Percentiles rank a stretch among this genome's conserved stretches.
These are phyloP conservation scores for Eulacestoma nigropectus DNA, from an alignment of 2,113 vertebrate genomes.

Conservation along the genomic window DNA sequence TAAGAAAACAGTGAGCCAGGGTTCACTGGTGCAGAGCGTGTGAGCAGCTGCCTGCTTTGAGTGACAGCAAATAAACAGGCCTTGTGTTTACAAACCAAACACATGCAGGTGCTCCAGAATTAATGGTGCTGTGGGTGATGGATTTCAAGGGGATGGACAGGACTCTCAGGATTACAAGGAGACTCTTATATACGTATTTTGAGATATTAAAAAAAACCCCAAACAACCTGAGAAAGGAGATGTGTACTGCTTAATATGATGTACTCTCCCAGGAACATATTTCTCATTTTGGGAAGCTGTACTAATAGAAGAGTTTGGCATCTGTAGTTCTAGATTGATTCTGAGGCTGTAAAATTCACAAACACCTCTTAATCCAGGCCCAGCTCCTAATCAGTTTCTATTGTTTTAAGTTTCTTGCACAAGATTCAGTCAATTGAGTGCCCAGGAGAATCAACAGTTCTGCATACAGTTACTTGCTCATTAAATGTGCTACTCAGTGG, in stretches of 20 bases:
- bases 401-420: not conserved
- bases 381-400: not conserved
- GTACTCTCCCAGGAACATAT: not conserved
- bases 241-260: not conserved
- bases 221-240: not conserved
- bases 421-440: not conserved
- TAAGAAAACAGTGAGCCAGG: not conserved
- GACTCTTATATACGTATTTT: not conserved
- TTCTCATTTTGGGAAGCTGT: not conserved
- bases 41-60: not conserved
- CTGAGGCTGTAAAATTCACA: not conserved
- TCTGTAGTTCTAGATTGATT: not conserved
- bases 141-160: not conserved
- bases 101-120: not conserved
- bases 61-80: not conserved
- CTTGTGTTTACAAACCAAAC: not conserved
- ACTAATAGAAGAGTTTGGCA: not conserved
- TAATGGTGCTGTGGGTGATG: not conserved
- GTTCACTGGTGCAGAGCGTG: not conserved
- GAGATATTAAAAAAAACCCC: not conserved
- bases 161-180: not conserved
- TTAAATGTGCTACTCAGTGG: not conserved
- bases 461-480: not conserved
- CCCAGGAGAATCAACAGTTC: not conserved
- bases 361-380: not conserved